phyloP scores from a whole-genome alignment of 2,797 vertebrate species.

The Eutrigla gurnardus region DNA sequence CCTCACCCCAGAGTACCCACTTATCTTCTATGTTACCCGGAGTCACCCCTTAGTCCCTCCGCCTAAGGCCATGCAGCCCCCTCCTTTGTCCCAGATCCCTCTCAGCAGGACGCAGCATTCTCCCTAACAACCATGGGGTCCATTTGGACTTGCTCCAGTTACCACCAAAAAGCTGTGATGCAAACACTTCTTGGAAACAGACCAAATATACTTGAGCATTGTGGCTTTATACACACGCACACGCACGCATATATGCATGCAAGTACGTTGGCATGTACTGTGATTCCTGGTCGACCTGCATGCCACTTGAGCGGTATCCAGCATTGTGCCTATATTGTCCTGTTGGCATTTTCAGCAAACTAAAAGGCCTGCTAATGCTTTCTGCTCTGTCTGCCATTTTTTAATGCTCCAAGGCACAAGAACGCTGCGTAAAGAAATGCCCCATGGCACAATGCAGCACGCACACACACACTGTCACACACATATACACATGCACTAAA shows the following conservation, averaged over 20 bases:
- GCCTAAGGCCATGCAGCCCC: slow-evolving; percentile 57
- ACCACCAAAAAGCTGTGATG: slow-evolving; percentile 42
- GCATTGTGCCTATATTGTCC: slow-evolving; percentile 44
- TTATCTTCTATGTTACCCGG: slow-evolving; percentile 66
- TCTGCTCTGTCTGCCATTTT: slow-evolving; percentile 73
- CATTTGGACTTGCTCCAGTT: slow-evolving; percentile 77
- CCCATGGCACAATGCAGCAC: slow-evolving; percentile 41
- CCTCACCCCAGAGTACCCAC: slow-evolving; percentile 66
- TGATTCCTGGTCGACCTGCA: slow-evolving; percentile 33
- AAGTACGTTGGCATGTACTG: slow-evolving; percentile 1
- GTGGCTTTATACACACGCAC: not conserved
- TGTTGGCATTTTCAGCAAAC: slow-evolving; percentile 61
- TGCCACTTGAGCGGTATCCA: slow-evolving; percentile 40
- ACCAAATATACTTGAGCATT: slow-evolving; percentile 19
- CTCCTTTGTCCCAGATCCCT: slow-evolving; percentile 77
- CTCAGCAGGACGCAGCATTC: slow-evolving; percentile 71
- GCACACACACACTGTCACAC: not conserved
- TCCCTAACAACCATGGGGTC: slow-evolving; percentile 69
- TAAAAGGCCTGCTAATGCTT: slow-evolving; percentile 74
- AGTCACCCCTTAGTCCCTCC: slow-evolving; percentile 56
- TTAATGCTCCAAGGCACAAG: slow-evolving; percentile 71
- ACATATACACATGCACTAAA: slow-evolving; percentile 13
- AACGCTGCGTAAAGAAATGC: slow-evolving; percentile 52
- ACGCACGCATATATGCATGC: not conserved
- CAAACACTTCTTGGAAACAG: slow-evolving; percentile 43